phyloP scores from a whole-genome alignment of 1,140 invertebrate genomes.

The Cheumatopsyche charites region DNA sequence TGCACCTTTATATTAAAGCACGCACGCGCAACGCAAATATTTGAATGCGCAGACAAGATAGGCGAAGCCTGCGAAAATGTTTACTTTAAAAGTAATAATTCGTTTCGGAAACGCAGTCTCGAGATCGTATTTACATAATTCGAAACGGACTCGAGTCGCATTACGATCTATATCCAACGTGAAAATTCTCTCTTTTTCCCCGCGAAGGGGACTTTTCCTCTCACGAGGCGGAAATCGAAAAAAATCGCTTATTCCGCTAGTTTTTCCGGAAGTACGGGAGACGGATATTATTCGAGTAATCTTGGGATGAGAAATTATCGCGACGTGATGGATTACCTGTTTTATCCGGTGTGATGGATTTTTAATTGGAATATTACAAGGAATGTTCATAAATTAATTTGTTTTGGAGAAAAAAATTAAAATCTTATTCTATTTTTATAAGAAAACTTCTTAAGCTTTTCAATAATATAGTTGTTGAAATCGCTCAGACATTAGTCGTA shows the following conservation, averaged over 20 bases:
- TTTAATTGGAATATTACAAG: no score
- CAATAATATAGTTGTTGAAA: no score
- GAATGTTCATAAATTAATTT: no score
- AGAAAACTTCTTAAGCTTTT: no score
- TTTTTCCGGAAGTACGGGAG: neutral
- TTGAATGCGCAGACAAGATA: neutral
- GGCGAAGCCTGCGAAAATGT: neutral
- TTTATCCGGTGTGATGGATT: no score
- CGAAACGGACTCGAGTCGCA: neutral
- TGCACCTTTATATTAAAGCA: no score
- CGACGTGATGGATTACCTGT: no score
- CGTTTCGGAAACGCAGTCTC: constrained; percentile 6
- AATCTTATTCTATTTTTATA: no score
- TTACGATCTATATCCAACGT: neutral
- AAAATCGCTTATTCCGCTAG: constrained; percentile 22
- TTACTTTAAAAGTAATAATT: constrained; percentile 7
- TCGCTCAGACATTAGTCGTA: no score
- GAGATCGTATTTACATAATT: constrained; percentile 23
- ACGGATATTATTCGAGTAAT: neutral
- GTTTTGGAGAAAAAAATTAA: no score
- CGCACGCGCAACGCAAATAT: no score
- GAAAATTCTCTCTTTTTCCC: constrained; percentile 11
- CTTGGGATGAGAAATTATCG: neutral
- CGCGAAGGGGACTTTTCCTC: neutral
- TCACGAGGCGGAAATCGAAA: neutral